These are phyloP conservation scores for Aurelia sp. DNA, from an alignment of 30 jellyfish, hydroid and myxozoan genomes.

Conservation along the genomic window DNA sequence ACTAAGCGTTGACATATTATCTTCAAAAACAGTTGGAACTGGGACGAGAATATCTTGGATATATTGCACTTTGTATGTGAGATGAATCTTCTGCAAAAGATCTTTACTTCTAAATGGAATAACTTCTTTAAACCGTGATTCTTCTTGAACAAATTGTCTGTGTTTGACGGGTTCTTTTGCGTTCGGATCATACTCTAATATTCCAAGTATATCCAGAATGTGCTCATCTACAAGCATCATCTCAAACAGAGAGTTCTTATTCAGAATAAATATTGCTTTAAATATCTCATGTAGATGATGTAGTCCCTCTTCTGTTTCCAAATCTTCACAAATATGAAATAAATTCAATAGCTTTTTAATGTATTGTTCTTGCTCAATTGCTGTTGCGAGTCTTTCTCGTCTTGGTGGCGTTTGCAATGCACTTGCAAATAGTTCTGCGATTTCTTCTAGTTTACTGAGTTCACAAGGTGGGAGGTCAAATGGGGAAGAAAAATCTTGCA, in stretches of 20 bases:
- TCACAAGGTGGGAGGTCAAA: constrained; percentile 93
- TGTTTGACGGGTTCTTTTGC: constrained; percentile 79
- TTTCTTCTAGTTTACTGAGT: constrained; percentile 79
- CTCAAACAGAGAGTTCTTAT: constrained; percentile 87
- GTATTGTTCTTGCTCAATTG: constrained; percentile 85
- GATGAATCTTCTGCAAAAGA: constrained; percentile 81
- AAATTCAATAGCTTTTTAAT: constrained; percentile 81
- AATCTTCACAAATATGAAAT: constrained; percentile 95
- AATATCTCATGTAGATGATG: constrained; percentile 89
- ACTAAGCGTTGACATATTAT: constrained; percentile 91
- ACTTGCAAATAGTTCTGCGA: constrained; percentile 80
- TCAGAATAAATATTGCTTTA: constrained; percentile 86
- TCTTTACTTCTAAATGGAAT: constrained; percentile 88
- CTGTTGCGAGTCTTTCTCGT: constrained; percentile 82
- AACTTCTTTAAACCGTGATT: constrained; percentile 85
- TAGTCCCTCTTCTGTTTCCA: constrained; percentile 92
- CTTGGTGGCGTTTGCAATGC: constrained; percentile 73
- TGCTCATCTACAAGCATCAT: constrained; percentile 82
- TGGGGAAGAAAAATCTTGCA: constrained; percentile 82
- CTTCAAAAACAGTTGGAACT: constrained; percentile 95
- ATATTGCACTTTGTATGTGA: constrained; percentile 91
- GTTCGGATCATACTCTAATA: constrained; percentile 91
- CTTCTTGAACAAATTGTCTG: constrained; percentile 81
- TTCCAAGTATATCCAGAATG: constrained; percentile 91
- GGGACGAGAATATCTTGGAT: constrained; percentile 95